Conservation (phyloP, 2,113 vertebrate genomes). For the Pluvianellus socialis region DNA sequence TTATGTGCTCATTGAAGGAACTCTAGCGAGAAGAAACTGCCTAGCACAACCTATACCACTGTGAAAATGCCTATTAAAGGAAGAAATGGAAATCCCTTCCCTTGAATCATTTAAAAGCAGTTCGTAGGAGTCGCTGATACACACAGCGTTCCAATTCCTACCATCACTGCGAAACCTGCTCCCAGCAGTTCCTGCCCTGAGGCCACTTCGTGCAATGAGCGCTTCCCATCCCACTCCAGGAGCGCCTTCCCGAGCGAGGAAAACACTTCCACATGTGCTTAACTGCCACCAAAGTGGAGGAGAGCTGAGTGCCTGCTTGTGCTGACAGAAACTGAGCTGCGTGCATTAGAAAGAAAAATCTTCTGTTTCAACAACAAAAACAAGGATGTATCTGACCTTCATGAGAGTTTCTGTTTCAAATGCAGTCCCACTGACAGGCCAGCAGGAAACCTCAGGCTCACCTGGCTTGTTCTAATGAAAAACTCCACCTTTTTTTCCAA, state of each 20-base stretch:
- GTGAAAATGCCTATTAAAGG: neutral
- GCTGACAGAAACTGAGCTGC: accelerated
- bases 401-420: neutral
- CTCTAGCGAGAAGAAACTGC: neutral
- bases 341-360: accelerated
- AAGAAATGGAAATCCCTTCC: neutral
- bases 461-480: neutral
- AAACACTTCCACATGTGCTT: neutral
- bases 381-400: neutral
- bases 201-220: neutral
- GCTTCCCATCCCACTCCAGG: accelerated
- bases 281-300: neutral
- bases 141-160: neutral
- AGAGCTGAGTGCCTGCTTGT: neutral
- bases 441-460: neutral
- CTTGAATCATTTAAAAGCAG: neutral
- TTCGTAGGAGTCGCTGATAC: neutral
- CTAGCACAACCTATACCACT: neutral
- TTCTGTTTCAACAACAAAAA: neutral
- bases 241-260: neutral
- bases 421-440: accelerated
- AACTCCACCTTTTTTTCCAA: neutral
- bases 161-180: neutral
- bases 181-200: neutral
- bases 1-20: neutral